Conservation (phyloP, 1,140 invertebrate genomes). For the Drosophila prosaltans region DNA sequence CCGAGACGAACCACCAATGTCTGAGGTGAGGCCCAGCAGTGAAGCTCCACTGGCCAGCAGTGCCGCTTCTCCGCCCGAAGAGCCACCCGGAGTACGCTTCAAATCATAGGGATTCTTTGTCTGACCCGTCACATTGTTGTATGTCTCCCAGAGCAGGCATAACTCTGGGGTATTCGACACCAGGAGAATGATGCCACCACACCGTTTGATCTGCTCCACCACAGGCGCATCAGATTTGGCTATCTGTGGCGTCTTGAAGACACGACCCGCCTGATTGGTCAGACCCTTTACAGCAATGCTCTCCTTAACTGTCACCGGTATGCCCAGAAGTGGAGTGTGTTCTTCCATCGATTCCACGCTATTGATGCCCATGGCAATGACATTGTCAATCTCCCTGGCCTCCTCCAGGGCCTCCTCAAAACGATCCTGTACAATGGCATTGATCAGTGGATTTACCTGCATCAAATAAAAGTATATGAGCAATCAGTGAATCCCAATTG, state of each 20-base stretch:
- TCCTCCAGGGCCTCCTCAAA: conserved; percentile 87
- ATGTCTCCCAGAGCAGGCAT: conserved; percentile 95
- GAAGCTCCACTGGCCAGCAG: conserved; percentile 89
- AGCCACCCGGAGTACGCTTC: conserved; percentile 89
- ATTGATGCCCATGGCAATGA: conserved; percentile 82
- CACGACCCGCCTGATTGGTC: conserved; percentile 85
- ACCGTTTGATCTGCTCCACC: conserved; percentile 87
- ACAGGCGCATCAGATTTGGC: conserved; percentile 89
- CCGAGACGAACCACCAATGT: conserved; percentile 92
- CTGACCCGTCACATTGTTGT: conserved; percentile 93
- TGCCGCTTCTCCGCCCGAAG: conserved; percentile 90
- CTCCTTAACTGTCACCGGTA: conserved; percentile 89
- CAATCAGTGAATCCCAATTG: background rate
- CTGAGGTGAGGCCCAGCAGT: conserved; percentile 91
- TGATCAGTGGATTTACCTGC: conserved; percentile 88
- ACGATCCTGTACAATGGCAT: conserved; percentile 88
- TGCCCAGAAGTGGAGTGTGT: conserved; percentile 86
- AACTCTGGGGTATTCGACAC: conserved; percentile 96
- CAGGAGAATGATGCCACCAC: conserved; percentile 93
- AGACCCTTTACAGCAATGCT: conserved; percentile 87
- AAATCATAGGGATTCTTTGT: conserved; percentile 95
- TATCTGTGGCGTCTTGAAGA: conserved; percentile 84
- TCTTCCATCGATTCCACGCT: conserved; percentile 84
- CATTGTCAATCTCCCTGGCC: conserved; percentile 84
- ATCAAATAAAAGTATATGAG: conserved; percentile 24